Percentiles rank a stretch among this genome's conserved stretches.
These are phyloP conservation scores for Clavelina lepadiformis DNA, from an alignment of 23 tunicate genomes.

Conservation along the genomic window DNA sequence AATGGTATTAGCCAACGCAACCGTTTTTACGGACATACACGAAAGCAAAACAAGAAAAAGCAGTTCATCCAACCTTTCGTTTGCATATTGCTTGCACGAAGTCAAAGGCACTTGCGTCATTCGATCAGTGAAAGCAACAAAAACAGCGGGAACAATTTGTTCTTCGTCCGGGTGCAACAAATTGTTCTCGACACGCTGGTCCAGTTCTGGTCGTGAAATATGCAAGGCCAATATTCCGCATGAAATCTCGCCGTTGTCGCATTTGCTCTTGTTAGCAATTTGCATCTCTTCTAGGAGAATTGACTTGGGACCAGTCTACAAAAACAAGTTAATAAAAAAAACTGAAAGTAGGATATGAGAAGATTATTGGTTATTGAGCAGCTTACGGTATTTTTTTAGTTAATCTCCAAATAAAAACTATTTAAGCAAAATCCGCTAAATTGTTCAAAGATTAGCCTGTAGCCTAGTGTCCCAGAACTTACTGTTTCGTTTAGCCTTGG, in stretches of 20 bases:
- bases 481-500: conserved; percentile 4
- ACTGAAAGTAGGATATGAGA: background rate
- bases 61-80: conserved; percentile 29
- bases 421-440: no score
- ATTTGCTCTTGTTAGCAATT: conserved; percentile 29
- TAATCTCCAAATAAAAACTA: background rate
- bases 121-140: conserved; percentile 69
- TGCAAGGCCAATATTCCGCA: conserved; percentile 57
- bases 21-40: background rate
- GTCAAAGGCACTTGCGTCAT: conserved; percentile 49
- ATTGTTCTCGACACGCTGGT: background rate
- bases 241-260: conserved; percentile 1
- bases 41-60: background rate
- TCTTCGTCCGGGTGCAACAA: no score
- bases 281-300: conserved; percentile 60
- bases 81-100: conserved; percentile 33
- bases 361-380: conserved; percentile 3
- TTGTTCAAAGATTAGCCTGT: background rate
- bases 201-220: conserved; percentile 35
- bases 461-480: background rate
- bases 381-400: background rate
- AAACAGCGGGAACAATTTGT: conserved; percentile 35
- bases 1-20: no score
- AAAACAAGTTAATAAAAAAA: no score
- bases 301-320: no score